These are phyloP conservation scores for Clarias laeviceps DNA, from an alignment of 2,797 vertebrate genomes.

Conservation along the genomic window DNA sequence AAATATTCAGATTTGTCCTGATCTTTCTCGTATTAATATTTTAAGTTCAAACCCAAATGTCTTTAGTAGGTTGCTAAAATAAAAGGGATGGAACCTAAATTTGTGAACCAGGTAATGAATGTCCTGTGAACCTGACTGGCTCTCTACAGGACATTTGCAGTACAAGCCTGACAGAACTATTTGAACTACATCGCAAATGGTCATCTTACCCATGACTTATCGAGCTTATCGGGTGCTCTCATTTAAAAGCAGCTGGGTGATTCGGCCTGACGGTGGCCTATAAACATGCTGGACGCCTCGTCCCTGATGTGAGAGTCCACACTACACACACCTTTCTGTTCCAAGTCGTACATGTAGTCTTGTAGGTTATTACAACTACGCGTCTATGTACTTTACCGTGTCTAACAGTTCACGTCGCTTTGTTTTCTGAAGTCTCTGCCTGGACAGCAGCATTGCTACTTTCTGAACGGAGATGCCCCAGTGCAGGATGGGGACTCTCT, in stretches of 20 bases:
- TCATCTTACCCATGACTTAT: neutral
- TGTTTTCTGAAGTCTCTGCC: conserved; percentile 82
- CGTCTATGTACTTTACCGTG: neutral
- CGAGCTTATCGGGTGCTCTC: neutral
- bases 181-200: neutral
- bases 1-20: neutral
- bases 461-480: conserved; percentile 93
- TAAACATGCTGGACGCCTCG: neutral
- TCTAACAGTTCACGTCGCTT: neutral
- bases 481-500: conserved; percentile 91
- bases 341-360: neutral
- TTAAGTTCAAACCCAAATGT: neutral
- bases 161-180: neutral
- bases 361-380: neutral
- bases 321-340: neutral
- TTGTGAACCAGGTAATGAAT: neutral
- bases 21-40: neutral
- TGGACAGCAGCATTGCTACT: conserved; percentile 98
- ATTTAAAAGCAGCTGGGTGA: neutral
- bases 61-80: neutral
- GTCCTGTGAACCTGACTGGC: neutral
- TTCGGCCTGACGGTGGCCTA: neutral
- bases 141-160: neutral
- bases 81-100: neutral
- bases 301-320: neutral